phyloP scores from a whole-genome alignment of 2,113 vertebrate genomes.

The Amphiprion ocellaris region DNA sequence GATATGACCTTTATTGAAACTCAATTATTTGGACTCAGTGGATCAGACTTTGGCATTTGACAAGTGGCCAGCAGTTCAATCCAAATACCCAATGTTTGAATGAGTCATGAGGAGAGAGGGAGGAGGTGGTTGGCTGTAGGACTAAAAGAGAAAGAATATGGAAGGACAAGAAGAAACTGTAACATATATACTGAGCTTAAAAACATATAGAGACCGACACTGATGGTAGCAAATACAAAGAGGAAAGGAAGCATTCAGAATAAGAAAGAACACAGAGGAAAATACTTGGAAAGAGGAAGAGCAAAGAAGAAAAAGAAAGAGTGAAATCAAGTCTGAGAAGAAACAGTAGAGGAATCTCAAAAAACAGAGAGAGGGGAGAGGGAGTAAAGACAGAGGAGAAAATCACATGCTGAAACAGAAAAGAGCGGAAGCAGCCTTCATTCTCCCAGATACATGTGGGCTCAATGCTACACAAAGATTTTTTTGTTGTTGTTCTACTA shows the following conservation, averaged over 20 bases:
- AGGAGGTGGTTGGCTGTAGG: slow-evolving; percentile 18
- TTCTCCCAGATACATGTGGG: slow-evolving; percentile 78
- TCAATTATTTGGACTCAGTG: slow-evolving; percentile 67
- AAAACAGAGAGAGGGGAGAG: slow-evolving; percentile 38
- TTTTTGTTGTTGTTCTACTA: slow-evolving; percentile 86
- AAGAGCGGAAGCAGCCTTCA: slow-evolving; percentile 79
- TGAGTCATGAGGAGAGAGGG: slow-evolving; percentile 65
- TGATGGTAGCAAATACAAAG: slow-evolving; percentile 12
- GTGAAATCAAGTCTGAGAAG: slow-evolving; percentile 25
- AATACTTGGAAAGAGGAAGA: slow-evolving; percentile 18
- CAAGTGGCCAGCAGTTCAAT: slow-evolving; percentile 52
- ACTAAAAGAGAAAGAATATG: slow-evolving; percentile 18
- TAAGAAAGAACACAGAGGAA: background rate
- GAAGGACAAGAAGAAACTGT: slow-evolving; percentile 26
- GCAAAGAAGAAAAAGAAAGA: slow-evolving; percentile 1
- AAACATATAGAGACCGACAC: slow-evolving; percentile 5
- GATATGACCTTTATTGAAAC: slow-evolving; percentile 58
- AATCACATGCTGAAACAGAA: slow-evolving; percentile 82
- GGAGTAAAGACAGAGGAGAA: slow-evolving; percentile 61
- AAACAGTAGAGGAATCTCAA: slow-evolving; percentile 37
- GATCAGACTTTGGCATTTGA: slow-evolving; percentile 65
- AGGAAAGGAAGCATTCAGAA: background rate
- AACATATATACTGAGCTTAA: slow-evolving; percentile 17
- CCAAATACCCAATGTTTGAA: slow-evolving; percentile 54
- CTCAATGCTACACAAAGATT: slow-evolving; percentile 86